Percentiles rank a stretch among this genome's conserved stretches.
phyloP scores from a whole-genome alignment of 1,140 invertebrate genomes.

The Drosophila lacertosa region DNA sequence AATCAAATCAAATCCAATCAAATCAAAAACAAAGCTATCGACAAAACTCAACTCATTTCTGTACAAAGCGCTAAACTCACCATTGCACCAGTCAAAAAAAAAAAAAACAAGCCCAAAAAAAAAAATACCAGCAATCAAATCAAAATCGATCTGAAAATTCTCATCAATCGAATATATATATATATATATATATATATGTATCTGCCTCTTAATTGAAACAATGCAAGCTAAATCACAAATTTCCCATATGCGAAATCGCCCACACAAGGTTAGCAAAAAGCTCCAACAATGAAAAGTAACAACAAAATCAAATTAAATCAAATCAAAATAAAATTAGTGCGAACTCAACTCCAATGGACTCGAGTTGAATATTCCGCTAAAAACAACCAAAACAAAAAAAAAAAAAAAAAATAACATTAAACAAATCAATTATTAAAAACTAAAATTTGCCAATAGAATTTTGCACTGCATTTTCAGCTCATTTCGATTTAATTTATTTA shows the following conservation, averaged over 20 bases:
- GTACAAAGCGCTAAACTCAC: slow-evolving; percentile 54
- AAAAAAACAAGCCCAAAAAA: neutral
- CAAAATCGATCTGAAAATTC: slow-evolving; percentile 29
- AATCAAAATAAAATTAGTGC: slow-evolving; percentile 6
- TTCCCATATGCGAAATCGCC: slow-evolving; percentile 76
- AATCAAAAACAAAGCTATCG: slow-evolving; percentile 13
- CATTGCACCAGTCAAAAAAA: slow-evolving; percentile 40
- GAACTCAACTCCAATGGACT: slow-evolving; percentile 27
- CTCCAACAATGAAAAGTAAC: slow-evolving; percentile 22
- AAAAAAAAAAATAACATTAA: too few species aligned
- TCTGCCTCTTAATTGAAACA: slow-evolving; percentile 50
- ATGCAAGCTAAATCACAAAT: slow-evolving; percentile 80
- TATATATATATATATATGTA: too few species aligned
- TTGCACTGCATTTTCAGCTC: slow-evolving; percentile 61
- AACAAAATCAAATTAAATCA: slow-evolving; percentile 6
- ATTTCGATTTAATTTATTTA: slow-evolving; percentile 19
- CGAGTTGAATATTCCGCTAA: slow-evolving; percentile 21
- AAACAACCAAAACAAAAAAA: slow-evolving; percentile 27
- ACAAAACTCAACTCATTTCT: slow-evolving; percentile 40
- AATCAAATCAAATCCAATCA: slow-evolving; percentile 14
- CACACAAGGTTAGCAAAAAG: slow-evolving; percentile 77
- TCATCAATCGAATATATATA: slow-evolving; percentile 52
- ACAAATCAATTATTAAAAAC: slow-evolving; percentile 4
- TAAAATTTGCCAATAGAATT: slow-evolving; percentile 57
- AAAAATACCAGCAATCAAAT: slow-evolving; percentile 27